Percentiles rank a stretch among this genome's conserved stretches.
These are phyloP conservation scores for Brachyptera putata DNA, from an alignment of 2,888 invertebrate species.

Conservation along the genomic window DNA sequence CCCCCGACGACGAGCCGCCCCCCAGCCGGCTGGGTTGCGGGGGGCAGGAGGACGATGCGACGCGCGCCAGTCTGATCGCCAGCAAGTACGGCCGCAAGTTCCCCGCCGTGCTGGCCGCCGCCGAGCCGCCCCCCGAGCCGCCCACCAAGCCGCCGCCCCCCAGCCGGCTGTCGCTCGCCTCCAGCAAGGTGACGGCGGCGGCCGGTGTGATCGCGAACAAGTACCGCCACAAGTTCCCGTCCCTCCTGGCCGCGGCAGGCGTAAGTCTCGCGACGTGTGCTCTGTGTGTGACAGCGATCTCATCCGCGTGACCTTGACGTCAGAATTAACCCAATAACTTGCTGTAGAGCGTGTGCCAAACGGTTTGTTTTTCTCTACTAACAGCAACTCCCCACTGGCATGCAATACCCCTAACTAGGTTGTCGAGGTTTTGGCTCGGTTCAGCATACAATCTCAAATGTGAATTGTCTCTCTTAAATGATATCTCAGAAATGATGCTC, in stretches of 20 bases:
- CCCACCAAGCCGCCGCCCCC: slow-evolving; percentile 36
- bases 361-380: background rate
- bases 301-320: background rate
- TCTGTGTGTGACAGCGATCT: background rate
- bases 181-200: slow-evolving; percentile 7
- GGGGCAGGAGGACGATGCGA: slow-evolving; percentile 33
- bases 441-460: too few relatives aligned
- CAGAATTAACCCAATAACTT: background rate
- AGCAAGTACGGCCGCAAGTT: slow-evolving; percentile 40
- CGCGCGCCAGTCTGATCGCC: slow-evolving; percentile 41
- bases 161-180: slow-evolving; percentile 28
- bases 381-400: background rate
- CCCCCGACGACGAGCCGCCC: slow-evolving; percentile 37
- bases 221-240: slow-evolving; percentile 29
- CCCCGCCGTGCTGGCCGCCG: slow-evolving; percentile 41
- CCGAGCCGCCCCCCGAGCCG: slow-evolving; percentile 36
- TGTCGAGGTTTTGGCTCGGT: too few relatives aligned
- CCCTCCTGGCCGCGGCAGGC: slow-evolving; percentile 25
- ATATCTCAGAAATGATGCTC: too few relatives aligned
- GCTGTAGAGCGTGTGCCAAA: background rate
- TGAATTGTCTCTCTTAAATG: too few relatives aligned
- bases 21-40: slow-evolving; percentile 32
- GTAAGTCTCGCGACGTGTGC: slow-evolving; percentile 6
- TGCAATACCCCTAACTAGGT: too few relatives aligned
- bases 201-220: slow-evolving; percentile 27